Base-by-base conservation (phyloP, 2,888 invertebrate species). In the Hoplodrina blanda region DNA sequence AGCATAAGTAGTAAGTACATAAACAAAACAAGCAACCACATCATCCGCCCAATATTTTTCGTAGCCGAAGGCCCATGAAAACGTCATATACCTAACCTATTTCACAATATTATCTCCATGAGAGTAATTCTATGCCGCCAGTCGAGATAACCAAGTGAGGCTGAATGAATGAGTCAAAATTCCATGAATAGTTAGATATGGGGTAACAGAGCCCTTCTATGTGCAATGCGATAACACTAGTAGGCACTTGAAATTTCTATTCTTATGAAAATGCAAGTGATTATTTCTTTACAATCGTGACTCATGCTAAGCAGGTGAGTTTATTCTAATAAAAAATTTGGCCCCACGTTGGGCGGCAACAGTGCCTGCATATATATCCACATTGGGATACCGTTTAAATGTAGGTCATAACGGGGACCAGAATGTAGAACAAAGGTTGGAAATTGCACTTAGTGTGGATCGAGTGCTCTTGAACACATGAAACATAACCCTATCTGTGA, bases 401-500 rank as follows among this genome's bases (percentile, higher is more conserved):
- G 1, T 65, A 54, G 20, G 57, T 57, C 37, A 56, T 15, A 62
- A 10, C 33, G 57, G 5, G 5, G 20, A 44, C 53, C 13, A 50
- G 11, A 63, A 73, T 62, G 19, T 65, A 65, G 25, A 63, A 67
- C 10, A 70, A 64, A 63, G 25, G 59, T 37, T 70, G 44, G 13
- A 73, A 63, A 69, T 52, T 19, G 20, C 55, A 50, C 54, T 57
- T 53, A 53, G 8, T 19, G n/a, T 56, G 65, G 72, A 55, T 60
- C n/a, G 62, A 70, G 74, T 71, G 74, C 78, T 78, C 74, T 81
- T 82, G 72, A 82, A 76, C 63, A 77, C 59, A 54, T 59, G 33
- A 10, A 78, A 73, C 73, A 79, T 82, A 73, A 80, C 53, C 67
- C 69, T 85, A 81, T 83, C 69, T 59, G 57, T 69, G 33, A 65